Percentiles rank a stretch among this genome's conserved stretches.
Conservation (phyloP, 2,888 invertebrate species). For the Gymnosoma rotundatum region DNA sequence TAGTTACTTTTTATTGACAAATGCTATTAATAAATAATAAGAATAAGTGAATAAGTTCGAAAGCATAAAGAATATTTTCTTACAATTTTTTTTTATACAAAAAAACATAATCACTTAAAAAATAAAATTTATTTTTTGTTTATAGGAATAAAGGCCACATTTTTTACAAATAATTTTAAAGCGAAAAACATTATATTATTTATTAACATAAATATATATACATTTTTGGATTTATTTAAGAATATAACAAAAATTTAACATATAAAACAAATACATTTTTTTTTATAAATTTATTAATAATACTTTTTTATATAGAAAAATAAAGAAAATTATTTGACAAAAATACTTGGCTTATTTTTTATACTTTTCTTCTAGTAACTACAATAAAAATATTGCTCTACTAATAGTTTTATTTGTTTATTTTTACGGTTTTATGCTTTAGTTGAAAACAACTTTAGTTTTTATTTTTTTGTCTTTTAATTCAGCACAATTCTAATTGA, state of each 20-base stretch:
- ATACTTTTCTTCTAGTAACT: conserved; percentile 4
- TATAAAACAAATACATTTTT: too few species aligned
- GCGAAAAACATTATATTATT: not conserved
- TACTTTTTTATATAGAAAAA: conserved; percentile 39
- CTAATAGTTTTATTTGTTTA: conserved; percentile 33
- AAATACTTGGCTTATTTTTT: conserved; percentile 54
- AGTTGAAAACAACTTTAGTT: conserved; percentile 52
- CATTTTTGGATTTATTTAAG: conserved; percentile 5
- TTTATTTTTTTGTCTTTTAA: conserved; percentile 11
- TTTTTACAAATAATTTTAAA: conserved; percentile 26
- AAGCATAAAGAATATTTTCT: not conserved
- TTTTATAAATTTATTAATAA: conserved; percentile 23
- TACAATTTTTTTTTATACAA: conserved; percentile 71
- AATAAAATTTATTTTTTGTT: conserved; percentile 1
- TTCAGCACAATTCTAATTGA: conserved; percentile 47
- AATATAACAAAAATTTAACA: conserved; percentile 13
- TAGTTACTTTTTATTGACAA: conserved; percentile 72
- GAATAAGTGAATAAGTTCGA: conserved; percentile 1
- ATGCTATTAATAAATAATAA: conserved; percentile 23
- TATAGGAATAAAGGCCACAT: conserved; percentile 66
- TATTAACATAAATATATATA: conserved; percentile 40
- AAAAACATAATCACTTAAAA: conserved; percentile 64
- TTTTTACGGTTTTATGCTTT: conserved; percentile 8
- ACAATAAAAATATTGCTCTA: conserved; percentile 63
- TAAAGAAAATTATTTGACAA: conserved; percentile 12